Percentiles rank a stretch among this genome's conserved stretches.
Conservation (phyloP, 1,140 invertebrate genomes). For the Dolichoris vasculosae region DNA sequence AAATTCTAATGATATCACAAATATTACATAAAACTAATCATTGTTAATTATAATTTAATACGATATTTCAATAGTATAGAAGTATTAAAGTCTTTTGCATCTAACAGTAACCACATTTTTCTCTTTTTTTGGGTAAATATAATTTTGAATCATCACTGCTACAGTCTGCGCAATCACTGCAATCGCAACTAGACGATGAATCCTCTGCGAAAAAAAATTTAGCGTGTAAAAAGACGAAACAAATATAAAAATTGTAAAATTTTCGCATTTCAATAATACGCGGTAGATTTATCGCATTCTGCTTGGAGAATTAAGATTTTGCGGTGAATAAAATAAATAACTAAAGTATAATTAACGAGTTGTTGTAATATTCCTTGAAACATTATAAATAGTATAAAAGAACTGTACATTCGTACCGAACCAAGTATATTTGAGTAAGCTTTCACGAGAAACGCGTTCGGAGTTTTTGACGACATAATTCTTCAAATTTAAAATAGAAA, state of each 20-base stretch:
- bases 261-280: too few relatives aligned
- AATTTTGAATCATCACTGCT: constrained; percentile 26
- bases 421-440: too few relatives aligned
- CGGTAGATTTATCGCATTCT: too few relatives aligned
- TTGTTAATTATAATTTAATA: neutral
- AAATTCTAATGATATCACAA: neutral
- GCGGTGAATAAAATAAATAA: too few relatives aligned
- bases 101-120: neutral
- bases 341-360: too few relatives aligned
- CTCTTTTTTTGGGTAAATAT: neutral
- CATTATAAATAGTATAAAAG: too few relatives aligned
- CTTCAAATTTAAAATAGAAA: neutral
- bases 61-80: neutral
- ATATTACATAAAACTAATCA: too few relatives aligned
- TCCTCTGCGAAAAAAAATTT: constrained; percentile 19
- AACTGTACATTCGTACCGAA: too few relatives aligned
- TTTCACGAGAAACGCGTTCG: neutral
- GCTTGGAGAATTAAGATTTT: too few relatives aligned
- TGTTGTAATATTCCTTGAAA: too few relatives aligned
- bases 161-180: constrained; percentile 1
- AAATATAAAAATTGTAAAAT: too few relatives aligned
- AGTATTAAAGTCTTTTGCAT: neutral
- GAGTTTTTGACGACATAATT: too few relatives aligned
- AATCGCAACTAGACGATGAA: constrained; percentile 30
- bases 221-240: neutral